phyloP scores from a whole-genome alignment of 2,113 vertebrate genomes.

The Laterallus jamaicensis region DNA sequence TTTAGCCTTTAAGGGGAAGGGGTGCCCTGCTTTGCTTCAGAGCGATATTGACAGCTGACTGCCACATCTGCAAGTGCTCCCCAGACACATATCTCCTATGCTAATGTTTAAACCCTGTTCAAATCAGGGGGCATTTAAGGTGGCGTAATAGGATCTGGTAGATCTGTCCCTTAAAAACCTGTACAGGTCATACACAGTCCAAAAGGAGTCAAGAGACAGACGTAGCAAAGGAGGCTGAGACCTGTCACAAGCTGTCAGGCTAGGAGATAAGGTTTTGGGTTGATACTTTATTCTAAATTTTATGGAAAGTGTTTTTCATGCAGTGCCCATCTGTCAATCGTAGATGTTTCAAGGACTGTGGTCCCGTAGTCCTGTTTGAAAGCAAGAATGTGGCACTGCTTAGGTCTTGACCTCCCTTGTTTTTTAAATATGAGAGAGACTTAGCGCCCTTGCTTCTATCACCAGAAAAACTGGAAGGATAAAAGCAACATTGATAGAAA shows the following conservation, averaged over 20 bases:
- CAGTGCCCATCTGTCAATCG: neutral
- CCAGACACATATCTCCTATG: rapidly evolving
- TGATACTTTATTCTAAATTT: neutral
- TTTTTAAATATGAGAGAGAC: neutral
- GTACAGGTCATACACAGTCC: neutral
- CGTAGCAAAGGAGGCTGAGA: neutral
- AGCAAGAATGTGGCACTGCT: neutral
- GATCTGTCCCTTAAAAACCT: neutral
- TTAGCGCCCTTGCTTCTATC: neutral
- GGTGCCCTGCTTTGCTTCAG: neutral
- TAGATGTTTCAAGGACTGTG: neutral
- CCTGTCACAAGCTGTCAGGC: neutral
- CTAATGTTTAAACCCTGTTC: neutral
- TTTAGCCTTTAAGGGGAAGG: neutral
- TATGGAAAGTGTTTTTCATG: neutral
- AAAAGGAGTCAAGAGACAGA: neutral
- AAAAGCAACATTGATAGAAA: neutral
- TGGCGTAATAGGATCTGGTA: neutral
- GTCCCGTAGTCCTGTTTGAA: neutral
- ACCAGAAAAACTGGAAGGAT: neutral
- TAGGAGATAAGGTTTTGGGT: neutral
- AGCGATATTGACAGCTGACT: neutral
- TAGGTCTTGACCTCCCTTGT: neutral
- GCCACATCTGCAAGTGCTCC: neutral
- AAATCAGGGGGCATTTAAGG: neutral